These are phyloP conservation scores for Catotricha subobsoleta DNA, from an alignment of 2,888 invertebrate species.

Conservation along the genomic window DNA sequence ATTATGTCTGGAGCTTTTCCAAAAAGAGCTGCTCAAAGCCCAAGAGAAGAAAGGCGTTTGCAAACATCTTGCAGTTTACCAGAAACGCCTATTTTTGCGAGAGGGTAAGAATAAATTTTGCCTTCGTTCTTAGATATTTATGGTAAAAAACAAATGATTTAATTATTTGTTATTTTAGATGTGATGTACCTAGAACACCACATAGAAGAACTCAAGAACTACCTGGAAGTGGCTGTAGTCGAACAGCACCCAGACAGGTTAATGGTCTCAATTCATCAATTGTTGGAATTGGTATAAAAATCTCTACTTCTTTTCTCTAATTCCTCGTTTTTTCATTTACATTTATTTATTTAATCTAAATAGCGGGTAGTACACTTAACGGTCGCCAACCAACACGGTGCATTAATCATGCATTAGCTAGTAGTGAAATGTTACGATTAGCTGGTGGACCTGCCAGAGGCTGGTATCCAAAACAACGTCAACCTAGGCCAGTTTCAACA, in stretches of 20 bases:
- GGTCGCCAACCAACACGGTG: constrained; percentile 28
- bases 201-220: constrained; percentile 41
- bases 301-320: not conserved
- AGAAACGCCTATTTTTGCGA: constrained; percentile 75
- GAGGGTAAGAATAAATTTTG: constrained; percentile 42
- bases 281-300: constrained; percentile 21
- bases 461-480: constrained; percentile 62
- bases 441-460: constrained; percentile 68
- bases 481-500: constrained; percentile 64
- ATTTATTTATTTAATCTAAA: not conserved
- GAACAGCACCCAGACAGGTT: constrained; percentile 41
- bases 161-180: constrained; percentile 20
- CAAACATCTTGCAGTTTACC: constrained; percentile 75
- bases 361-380: constrained; percentile 32
- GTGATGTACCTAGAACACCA: constrained; percentile 69
- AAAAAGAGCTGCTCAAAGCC: constrained; percentile 34
- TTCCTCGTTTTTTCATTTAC: not conserved
- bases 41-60: constrained; percentile 42
- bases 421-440: constrained; percentile 62
- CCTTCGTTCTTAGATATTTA: no score
- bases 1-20: constrained; percentile 29
- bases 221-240: constrained; percentile 24
- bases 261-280: constrained; percentile 29
- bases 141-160: constrained; percentile 2
- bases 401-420: constrained; percentile 39